These are phyloP conservation scores for Megathymus violae DNA, from an alignment of 1,140 invertebrate genomes.

Conservation along the genomic window DNA sequence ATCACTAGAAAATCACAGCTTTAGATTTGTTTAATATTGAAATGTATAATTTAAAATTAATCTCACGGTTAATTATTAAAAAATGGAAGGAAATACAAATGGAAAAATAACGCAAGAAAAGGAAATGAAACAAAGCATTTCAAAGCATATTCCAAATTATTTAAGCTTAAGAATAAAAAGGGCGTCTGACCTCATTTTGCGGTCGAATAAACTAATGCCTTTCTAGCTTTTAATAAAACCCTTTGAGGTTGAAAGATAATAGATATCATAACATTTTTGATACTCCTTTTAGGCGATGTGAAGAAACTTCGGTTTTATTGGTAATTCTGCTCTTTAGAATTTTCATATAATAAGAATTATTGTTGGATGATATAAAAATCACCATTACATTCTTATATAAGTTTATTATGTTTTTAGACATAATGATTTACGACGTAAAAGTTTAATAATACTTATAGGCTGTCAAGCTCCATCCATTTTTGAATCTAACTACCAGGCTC, in stretches of 20 bases:
- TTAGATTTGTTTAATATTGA: too few species aligned
- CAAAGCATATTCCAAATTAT: not conserved
- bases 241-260: slow-evolving; percentile 13
- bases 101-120: not conserved
- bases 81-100: too few species aligned
- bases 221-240: slow-evolving; percentile 16
- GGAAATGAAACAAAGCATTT: not conserved
- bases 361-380: too few species aligned
- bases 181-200: slow-evolving; percentile 5
- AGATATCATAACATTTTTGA: slow-evolving; percentile 12
- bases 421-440: too few species aligned
- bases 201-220: slow-evolving; percentile 6
- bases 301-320: not conserved
- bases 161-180: slow-evolving; percentile 4
- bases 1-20: too few species aligned
- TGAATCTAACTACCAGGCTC: too few species aligned
- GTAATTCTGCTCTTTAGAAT: not conserved
- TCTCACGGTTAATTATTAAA: too few species aligned
- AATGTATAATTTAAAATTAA: too few species aligned
- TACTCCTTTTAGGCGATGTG: not conserved
- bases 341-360: not conserved
- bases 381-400: too few species aligned
- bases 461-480: too few species aligned
- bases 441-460: too few species aligned
- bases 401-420: too few species aligned